A percentile compares a stretch with the other conserved stretches of the same genome.
Conservation (phyloP, 2,797 vertebrate species). For the Sebastes minor region DNA sequence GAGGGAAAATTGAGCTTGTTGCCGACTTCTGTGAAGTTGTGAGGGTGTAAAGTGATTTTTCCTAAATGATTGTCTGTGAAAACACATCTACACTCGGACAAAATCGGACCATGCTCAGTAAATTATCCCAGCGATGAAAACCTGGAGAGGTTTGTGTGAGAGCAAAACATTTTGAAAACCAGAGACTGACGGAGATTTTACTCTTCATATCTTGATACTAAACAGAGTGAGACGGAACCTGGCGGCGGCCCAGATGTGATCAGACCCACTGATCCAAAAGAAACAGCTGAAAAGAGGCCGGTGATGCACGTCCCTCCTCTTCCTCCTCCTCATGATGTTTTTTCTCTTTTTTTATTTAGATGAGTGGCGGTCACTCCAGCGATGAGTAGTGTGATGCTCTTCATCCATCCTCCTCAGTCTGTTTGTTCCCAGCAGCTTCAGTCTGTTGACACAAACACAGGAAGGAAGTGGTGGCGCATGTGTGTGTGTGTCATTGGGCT, state of each 20-base stretch:
- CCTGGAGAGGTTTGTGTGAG: not conserved
- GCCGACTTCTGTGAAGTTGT: not conserved
- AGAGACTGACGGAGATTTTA: not conserved
- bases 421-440: conserved; percentile 59
- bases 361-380: conserved; percentile 1
- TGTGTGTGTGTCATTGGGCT: not conserved
- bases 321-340: not conserved
- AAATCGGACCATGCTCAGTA: not conserved
- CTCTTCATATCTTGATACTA: not conserved
- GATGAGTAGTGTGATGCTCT: conserved; percentile 24
- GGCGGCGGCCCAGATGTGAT: not conserved
- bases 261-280: not conserved
- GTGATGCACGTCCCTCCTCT: not conserved
- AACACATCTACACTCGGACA: not conserved
- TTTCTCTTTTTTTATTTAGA: not conserved
- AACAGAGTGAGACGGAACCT: not conserved
- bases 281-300: not conserved
- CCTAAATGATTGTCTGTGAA: not conserved
- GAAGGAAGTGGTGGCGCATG: conserved; percentile 10
- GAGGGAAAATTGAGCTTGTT: not conserved
- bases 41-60: not conserved
- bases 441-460: conserved; percentile 73
- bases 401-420: not conserved
- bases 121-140: not conserved
- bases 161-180: not conserved